Base-by-base conservation (phyloP, 2,113 vertebrate genomes). In the Oncorhynchus kisutch region DNA sequence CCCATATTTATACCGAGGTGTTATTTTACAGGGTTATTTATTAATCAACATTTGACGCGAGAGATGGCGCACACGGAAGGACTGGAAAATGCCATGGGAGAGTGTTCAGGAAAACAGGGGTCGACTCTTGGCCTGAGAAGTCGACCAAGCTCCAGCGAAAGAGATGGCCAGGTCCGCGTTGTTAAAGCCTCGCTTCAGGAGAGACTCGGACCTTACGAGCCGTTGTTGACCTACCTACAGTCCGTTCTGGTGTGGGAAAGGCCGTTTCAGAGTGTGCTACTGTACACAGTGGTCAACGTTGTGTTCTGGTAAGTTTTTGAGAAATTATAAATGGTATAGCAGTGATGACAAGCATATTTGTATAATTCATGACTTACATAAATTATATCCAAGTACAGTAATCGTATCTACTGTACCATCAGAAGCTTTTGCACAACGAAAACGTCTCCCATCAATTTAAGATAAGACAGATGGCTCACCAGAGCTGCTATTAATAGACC, bases 161-260 rank as follows among this genome's bases (percentile, higher is more conserved):
- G 94, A 77, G 93, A 94, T 73, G 84, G 78, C 75, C 94, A 90
- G 73, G 93, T 95, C 62, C 93, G 91, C 85, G 91, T 81, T 69
- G 89, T 94, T 86, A 93, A 93, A 88, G 88, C 90, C 24, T 80
- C 72, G 25, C 91, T 98, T 25, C 90, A 93, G 88, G 84, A 86
- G 76, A 74, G 86, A 64, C 73, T 98, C 80, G 95, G 95, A 74
- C 94, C 95, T 1, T 96, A 96, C 84, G 96, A 97, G 87, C 94
- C 92, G 31, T 79, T 94, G 80, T 85, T 97, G 84, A 94, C 92
- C 87, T 93, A 94, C 76, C 85, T 94, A 8, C 96, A 97, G 93
- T 94, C 95, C 69, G 90, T 94, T 54, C 87, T 98, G 49, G 90
- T 96, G 80, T 98, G 96, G 96, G 94, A 98, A 74, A 93, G 92